Evolutionary conservation across 2,888 invertebrate species (phyloP).

Genomic region (Cheilosia vernalis): DNA sequence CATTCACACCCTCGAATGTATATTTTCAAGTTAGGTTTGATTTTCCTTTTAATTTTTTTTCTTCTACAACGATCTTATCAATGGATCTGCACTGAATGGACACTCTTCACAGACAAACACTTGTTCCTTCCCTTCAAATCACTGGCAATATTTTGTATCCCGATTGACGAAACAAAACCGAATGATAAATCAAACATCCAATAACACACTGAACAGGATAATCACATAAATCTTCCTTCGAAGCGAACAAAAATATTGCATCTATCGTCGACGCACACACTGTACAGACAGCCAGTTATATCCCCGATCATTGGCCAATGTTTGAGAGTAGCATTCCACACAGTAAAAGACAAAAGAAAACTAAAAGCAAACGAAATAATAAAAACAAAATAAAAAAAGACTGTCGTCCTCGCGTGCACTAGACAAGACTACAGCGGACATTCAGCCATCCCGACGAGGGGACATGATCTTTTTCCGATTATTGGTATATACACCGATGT

Average conservation of each 20-base stretch:
- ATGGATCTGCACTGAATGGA: no score
- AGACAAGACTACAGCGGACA: conserved; percentile 30
- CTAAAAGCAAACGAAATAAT: not conserved
- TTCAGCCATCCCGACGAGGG: conserved; percentile 52
- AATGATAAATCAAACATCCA: conserved; percentile 68
- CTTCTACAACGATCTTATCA: no score
- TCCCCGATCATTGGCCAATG: conserved; percentile 36
- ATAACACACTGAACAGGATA: conserved; percentile 61
- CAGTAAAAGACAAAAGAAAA: conserved; percentile 12
- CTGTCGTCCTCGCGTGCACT: conserved; percentile 9
- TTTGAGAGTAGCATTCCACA: conserved; percentile 15
- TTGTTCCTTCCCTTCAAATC: conserved; percentile 43
- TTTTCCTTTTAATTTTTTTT: not conserved
- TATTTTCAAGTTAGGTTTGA: conserved; percentile 9
- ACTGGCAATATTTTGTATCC: conserved; percentile 2
- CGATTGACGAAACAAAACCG: no score
- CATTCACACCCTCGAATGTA: conserved; percentile 15
- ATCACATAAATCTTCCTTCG: conserved; percentile 69
- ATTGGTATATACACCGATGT: conserved; percentile 32
- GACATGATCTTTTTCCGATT: conserved; percentile 53
- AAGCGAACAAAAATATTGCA: conserved; percentile 12
- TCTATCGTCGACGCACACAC: conserved; percentile 24
- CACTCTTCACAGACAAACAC: conserved; percentile 27
- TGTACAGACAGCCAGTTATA: not conserved
- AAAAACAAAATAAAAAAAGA: not conserved